Base-by-base conservation (phyloP, 2,888 invertebrate species). In the Nycteola revayana region DNA sequence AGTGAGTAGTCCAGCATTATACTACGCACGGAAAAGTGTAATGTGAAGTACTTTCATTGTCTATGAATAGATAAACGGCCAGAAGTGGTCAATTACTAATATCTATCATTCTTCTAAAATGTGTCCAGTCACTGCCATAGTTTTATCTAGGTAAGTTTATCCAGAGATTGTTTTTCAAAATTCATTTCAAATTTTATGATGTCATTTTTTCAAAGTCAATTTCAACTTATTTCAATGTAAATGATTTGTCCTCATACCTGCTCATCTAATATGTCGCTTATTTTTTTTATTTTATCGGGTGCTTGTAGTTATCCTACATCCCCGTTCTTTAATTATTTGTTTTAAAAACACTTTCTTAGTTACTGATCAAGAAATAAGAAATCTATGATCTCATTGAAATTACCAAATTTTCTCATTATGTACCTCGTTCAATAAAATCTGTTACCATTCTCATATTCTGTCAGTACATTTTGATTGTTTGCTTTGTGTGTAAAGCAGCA, bases 301-400 rank as follows among this genome's bases (percentile, higher is more conserved):
- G 49, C 47, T 52, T 55, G 48, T 51, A 49, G 47, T 45, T 51
- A 47, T 56, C 53, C 60, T 52, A 40, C 41, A 43, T 49, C 52
- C 39, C 42, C 42, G 26, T 42, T 44, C 25, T 40, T 22, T 33
- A 40, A 28, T 38, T 28, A 32, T 42, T 43, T 44, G 36, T 30
- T 41, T 51, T 28, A 32, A 25, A 33, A 43, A 25, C 11, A 14
- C 25, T 39, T 38, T 45, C 35, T 43, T 14, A 50, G 41, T 28
- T 34, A 48, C 30, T 37, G 58, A 50, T 38, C 49, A 44, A 41
- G 27, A 49, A 40, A 33, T 47, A 50, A 48, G 42, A 51, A 61
- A 66, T 64, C 64, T 73, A 65, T 78, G 83, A 82, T 83, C 80
- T 84, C 82, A 75, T 72, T 52, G 71, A 66, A 71, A 68, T 74